phyloP scores from a whole-genome alignment of 2,888 invertebrate species.

The Gnatocerus cornutus region DNA sequence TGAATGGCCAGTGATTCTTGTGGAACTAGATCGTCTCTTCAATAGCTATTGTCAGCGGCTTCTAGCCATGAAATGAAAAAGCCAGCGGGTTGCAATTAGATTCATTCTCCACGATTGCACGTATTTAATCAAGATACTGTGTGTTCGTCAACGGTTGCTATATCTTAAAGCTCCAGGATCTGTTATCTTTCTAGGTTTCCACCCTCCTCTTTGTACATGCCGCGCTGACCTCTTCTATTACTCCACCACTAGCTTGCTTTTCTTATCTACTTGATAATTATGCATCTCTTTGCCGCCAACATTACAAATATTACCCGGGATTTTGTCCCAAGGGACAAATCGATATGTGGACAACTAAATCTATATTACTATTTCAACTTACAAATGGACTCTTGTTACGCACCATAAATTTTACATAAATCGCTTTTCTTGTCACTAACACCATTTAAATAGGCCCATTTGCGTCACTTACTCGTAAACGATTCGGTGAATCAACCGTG shows the following conservation, averaged over 20 bases:
- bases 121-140: conserved; percentile 52
- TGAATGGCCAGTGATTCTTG: conserved; percentile 34
- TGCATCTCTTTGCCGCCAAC: conserved; percentile 24
- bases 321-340: conserved; percentile 20
- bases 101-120: conserved; percentile 48
- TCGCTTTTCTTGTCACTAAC: conserved; percentile 40
- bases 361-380: conserved; percentile 21
- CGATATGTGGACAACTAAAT: conserved; percentile 12
- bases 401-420: conserved; percentile 44
- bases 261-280: conserved; percentile 44
- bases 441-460: conserved; percentile 41
- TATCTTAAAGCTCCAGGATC: conserved; percentile 47
- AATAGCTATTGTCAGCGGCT: conserved; percentile 44
- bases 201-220: conserved; percentile 36
- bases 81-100: conserved; percentile 48
- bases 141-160: conserved; percentile 47
- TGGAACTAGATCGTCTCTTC: conserved; percentile 36
- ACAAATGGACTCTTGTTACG: conserved; percentile 37
- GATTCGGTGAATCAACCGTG: conserved; percentile 29
- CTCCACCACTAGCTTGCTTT: conserved; percentile 38
- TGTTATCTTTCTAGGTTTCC: conserved; percentile 46
- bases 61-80: conserved; percentile 44
- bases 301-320: conserved; percentile 10
- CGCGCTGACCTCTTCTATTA: conserved; percentile 43
- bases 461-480: conserved; percentile 36